phyloP scores from a whole-genome alignment of 1,140 invertebrate genomes.

The Lineus longissimus region DNA sequence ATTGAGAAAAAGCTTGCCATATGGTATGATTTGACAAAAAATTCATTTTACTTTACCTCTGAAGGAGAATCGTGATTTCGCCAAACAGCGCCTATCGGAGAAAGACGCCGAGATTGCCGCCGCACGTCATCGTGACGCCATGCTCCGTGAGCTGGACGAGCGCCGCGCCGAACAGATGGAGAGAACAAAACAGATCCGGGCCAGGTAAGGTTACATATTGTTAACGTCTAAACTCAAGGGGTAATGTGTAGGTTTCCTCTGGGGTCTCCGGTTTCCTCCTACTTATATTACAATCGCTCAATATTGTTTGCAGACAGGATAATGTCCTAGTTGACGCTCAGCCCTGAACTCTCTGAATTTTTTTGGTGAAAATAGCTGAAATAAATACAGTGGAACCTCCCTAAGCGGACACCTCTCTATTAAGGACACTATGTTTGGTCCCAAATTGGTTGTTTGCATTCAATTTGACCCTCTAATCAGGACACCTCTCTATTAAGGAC shows the following conservation, averaged over 20 bases:
- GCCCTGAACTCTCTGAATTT: not conserved
- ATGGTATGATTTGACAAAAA: not conserved
- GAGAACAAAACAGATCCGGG: slow-evolving; percentile 35
- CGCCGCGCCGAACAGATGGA: slow-evolving; percentile 30
- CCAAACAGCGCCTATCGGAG: not conserved
- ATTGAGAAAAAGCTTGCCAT: not conserved
- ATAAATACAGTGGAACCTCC: no score
- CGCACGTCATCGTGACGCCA: slow-evolving; percentile 23
- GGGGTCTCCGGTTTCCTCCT: no score
- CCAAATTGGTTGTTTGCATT: no score
- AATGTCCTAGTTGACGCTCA: not conserved
- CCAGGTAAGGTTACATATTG: slow-evolving; percentile 26
- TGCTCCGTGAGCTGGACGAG: slow-evolving; percentile 29
- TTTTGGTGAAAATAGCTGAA: slow-evolving; percentile 2
- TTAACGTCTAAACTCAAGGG: not conserved
- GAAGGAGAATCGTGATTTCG: not conserved
- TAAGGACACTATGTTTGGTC: no score
- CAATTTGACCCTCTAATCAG: no score
- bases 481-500: no score
- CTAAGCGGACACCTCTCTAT: no score
- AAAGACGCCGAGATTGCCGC: slow-evolving; percentile 28
- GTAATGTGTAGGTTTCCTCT: not conserved
- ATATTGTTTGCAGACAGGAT: not conserved
- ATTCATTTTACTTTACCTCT: not conserved
- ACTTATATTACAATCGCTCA: slow-evolving; percentile 11